phyloP scores from a whole-genome alignment of 2,797 vertebrate genomes.

The Furcifer pardalis region DNA sequence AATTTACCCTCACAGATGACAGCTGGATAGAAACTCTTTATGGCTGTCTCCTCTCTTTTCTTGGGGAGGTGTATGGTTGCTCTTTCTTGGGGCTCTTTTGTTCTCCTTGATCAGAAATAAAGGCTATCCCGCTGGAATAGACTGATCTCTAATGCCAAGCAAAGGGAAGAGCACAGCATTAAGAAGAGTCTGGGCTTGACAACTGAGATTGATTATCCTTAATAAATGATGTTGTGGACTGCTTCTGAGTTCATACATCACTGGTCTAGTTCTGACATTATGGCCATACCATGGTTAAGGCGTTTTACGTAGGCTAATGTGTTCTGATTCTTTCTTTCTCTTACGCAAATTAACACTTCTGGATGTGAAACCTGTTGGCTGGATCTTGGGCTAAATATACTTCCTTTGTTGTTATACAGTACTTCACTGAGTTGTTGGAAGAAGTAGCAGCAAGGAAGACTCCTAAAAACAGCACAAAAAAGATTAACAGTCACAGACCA shows the following conservation, averaged over 20 bases:
- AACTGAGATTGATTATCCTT: background rate
- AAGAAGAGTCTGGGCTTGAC: background rate
- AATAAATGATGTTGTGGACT: background rate
- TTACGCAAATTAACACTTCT: background rate
- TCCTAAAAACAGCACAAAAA: too few relatives aligned
- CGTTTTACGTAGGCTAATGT: too few relatives aligned
- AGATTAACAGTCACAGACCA: background rate
- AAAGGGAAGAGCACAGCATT: background rate
- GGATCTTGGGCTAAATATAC: too few relatives aligned
- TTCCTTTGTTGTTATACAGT: too few relatives aligned
- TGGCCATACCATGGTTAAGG: background rate
- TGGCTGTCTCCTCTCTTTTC: background rate
- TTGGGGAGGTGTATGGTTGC: constrained; percentile 21
- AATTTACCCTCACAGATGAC: constrained; percentile 6
- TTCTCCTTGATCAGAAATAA: constrained; percentile 24
- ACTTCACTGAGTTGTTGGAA: too few relatives aligned
- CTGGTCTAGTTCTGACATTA: background rate
- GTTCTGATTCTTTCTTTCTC: too few relatives aligned
- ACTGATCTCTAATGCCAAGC: background rate
- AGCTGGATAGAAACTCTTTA: background rate
- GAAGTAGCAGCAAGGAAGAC: too few relatives aligned
- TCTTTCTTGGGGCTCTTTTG: constrained; percentile 1
- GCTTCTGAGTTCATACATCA: too few relatives aligned
- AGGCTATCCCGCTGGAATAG: constrained; percentile 4
- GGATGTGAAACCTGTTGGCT: too few relatives aligned